A percentile compares a stretch with the other conserved stretches of the same genome.
Evolutionary conservation across 2,797 vertebrate genomes (phyloP).

Genomic region (Sparus aurata): DNA sequence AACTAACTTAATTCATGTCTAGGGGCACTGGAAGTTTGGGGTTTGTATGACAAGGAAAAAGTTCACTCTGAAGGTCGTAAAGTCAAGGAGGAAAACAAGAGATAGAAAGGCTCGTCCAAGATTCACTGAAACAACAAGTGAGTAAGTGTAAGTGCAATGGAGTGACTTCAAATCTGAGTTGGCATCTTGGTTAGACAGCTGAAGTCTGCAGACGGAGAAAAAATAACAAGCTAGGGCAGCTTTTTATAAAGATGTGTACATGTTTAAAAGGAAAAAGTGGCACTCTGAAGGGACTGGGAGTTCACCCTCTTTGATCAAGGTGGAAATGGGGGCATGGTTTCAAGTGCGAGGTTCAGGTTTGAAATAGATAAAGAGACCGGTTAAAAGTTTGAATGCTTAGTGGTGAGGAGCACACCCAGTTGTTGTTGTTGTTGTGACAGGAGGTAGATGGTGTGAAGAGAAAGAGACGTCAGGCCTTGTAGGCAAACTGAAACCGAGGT

Average conservation of each 20-base stretch:
- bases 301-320: neutral
- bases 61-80: neutral
- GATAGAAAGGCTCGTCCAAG: neutral
- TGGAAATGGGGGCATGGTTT: neutral
- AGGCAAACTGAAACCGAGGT: neutral
- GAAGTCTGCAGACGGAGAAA: neutral
- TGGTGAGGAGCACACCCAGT: neutral
- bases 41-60: neutral
- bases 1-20: neutral
- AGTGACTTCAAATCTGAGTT: no score
- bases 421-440: no score
- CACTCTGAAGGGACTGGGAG: neutral
- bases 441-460: neutral
- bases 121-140: no score
- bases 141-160: no score
- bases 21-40: neutral
- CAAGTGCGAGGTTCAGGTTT: neutral
- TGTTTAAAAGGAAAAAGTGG: neutral
- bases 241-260: neutral
- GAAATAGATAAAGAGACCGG: no score
- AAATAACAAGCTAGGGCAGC: neutral
- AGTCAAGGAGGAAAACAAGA: neutral
- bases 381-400: neutral
- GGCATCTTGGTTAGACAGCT: no score
- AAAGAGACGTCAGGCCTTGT: neutral